Evolutionary conservation across 2,797 vertebrate species (phyloP).

Genomic region (Lemur catta): DNA sequence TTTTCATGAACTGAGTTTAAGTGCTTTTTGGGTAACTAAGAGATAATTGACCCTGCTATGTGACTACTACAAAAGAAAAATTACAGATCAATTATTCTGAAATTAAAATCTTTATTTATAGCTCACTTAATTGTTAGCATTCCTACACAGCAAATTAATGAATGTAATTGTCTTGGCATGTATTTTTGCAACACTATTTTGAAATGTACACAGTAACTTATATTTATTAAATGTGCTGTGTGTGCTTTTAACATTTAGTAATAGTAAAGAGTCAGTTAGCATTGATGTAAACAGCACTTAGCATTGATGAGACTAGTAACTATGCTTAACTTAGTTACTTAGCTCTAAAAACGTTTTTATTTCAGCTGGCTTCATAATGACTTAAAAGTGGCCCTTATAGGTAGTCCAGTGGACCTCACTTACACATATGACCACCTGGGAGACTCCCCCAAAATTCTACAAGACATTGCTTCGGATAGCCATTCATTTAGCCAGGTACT

Average conservation of each 20-base stretch:
- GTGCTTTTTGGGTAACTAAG: neutral
- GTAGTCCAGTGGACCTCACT: constrained; percentile 92
- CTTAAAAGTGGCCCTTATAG: constrained; percentile 92
- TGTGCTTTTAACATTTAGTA: constrained; percentile 30
- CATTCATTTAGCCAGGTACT: constrained; percentile 94
- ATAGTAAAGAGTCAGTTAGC: constrained; percentile 23
- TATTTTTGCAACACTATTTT: constrained; percentile 39
- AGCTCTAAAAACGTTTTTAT: constrained; percentile 58
- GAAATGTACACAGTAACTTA: neutral
- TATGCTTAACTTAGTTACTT: constrained; percentile 10
- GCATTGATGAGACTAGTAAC: neutral
- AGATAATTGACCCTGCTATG: neutral
- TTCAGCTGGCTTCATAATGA: constrained; percentile 98
- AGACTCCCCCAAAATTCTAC: constrained; percentile 91
- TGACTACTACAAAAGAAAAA: constrained; percentile 26
- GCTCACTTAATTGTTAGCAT: neutral
- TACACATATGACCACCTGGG: constrained; percentile 95
- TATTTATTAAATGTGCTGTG: constrained; percentile 14
- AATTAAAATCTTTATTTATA: constrained; percentile 17
- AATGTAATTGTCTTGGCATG: neutral
- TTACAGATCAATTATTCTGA: neutral
- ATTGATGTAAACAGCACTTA: neutral
- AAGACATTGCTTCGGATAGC: constrained; percentile 91
- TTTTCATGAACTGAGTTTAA: constrained; percentile 54
- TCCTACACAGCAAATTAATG: constrained; percentile 10